Conservation (phyloP, 2,113 vertebrate genomes). For the Caracal caracal region DNA sequence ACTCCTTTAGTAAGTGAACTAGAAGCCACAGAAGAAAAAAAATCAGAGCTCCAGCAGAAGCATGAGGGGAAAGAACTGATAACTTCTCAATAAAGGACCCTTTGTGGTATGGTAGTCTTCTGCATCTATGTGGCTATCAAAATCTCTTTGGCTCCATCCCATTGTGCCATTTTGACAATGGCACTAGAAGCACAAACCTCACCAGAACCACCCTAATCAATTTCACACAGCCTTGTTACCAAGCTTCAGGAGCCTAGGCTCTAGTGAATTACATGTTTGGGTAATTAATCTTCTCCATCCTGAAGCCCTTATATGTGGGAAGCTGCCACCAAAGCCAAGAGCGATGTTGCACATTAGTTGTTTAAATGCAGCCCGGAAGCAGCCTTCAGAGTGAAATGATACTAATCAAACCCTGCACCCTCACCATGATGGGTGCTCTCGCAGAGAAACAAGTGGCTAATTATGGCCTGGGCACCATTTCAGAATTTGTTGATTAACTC, state of each 20-base stretch:
- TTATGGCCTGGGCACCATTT: not conserved
- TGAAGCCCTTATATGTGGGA: not conserved
- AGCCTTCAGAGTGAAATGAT: not conserved
- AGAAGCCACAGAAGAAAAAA: not conserved
- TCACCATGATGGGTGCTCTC: not conserved
- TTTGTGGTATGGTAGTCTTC: not conserved
- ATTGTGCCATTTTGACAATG: not conserved
- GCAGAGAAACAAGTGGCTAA: not conserved
- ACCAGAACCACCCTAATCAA: slow-evolving; percentile 5
- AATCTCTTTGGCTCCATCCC: not conserved
- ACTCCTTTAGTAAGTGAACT: not conserved
- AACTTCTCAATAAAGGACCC: not conserved
- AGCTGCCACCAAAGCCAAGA: slow-evolving; percentile 24
- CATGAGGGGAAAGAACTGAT: not conserved
- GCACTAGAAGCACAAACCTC: not conserved
- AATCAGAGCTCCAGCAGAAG: not conserved
- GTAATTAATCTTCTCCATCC: slow-evolving; percentile 57
- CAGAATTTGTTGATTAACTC: slow-evolving; percentile 40
- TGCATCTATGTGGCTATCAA: not conserved
- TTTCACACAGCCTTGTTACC: slow-evolving; percentile 10
- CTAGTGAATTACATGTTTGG: not conserved
- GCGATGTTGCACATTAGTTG: slow-evolving; percentile 9
- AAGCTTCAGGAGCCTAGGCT: slow-evolving; percentile 33
- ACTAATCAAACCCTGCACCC: not conserved
- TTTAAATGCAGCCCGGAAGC: slow-evolving; percentile 53